A percentile compares a stretch with the other conserved stretches of the same genome.
Conservation (phyloP, 2,888 invertebrate species). For the Phlogophora meticulosa region DNA sequence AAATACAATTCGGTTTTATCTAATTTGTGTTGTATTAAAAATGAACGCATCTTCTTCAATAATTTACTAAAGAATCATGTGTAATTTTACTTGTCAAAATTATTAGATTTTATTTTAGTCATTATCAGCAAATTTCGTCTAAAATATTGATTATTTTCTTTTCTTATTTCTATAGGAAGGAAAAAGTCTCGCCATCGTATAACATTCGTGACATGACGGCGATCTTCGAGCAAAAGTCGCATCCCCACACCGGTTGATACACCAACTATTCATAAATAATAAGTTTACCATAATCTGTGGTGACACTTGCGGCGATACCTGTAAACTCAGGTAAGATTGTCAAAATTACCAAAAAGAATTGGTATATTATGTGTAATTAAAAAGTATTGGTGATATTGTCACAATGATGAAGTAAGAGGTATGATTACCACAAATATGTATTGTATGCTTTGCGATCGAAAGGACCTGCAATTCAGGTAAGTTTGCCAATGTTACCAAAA, state of each 20-base stretch:
- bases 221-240: constrained; percentile 94
- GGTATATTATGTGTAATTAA: constrained; percentile 22
- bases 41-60: constrained; percentile 24
- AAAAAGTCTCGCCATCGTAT: constrained; percentile 93
- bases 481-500: constrained; percentile 16
- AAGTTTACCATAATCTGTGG: constrained; percentile 53
- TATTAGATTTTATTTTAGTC: constrained; percentile 4
- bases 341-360: constrained; percentile 9
- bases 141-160: not conserved
- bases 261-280: constrained; percentile 38
- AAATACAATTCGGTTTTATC: not conserved
- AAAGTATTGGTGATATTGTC: constrained; percentile 18
- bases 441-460: constrained; percentile 6
- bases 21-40: constrained; percentile 34
- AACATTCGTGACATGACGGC: constrained; percentile 96
- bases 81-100: constrained; percentile 8
- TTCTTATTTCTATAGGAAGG: constrained; percentile 89
- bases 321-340: constrained; percentile 4
- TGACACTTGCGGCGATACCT: constrained; percentile 35
- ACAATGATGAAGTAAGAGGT: not conserved
- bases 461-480: constrained; percentile 1
- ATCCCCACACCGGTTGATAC: constrained; percentile 78
- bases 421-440: not conserved
- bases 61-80: constrained; percentile 37
- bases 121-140: not conserved